Evolutionary conservation across 2,797 vertebrate species (phyloP).

Genomic region (Coreius guichenoti): DNA sequence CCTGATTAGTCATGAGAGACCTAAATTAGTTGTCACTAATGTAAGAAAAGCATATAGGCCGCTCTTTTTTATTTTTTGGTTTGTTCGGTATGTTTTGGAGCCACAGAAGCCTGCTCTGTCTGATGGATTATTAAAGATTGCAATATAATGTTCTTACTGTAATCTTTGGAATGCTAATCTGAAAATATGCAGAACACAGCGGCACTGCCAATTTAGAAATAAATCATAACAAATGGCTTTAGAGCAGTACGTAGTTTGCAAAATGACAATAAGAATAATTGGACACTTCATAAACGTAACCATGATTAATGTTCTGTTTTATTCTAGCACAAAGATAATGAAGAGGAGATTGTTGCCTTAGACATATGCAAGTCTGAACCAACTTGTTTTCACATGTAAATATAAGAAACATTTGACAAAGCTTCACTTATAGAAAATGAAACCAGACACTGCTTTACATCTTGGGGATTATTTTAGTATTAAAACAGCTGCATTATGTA

Average conservation of each 20-base stretch:
- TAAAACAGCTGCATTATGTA: constrained; percentile 7
- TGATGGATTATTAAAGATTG: constrained; percentile 46
- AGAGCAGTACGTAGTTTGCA: neutral
- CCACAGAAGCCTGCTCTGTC: constrained; percentile 12
- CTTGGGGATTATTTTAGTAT: neutral
- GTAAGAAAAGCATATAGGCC: neutral
- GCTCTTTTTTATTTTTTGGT: neutral
- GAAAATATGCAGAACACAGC: constrained; percentile 46
- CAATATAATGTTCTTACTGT: constrained; percentile 54
- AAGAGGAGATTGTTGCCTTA: neutral
- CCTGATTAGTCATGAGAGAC: neutral
- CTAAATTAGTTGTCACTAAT: neutral
- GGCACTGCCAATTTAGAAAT: neutral
- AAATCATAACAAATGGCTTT: constrained; percentile 34
- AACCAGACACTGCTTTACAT: neutral
- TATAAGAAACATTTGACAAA: neutral
- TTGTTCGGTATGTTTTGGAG: neutral
- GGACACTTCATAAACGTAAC: neutral
- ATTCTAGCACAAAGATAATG: neutral
- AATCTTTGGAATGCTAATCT: constrained; percentile 51
- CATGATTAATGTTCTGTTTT: constrained; percentile 3
- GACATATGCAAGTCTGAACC: neutral
- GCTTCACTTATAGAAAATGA: neutral
- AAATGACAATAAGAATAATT: constrained; percentile 18
- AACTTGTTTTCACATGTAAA: neutral